Evolutionary conservation across 2,113 vertebrate genomes (phyloP), one percentile per base, ranked within the genome.

Genomic region (Nesogale talazaci): DNA sequence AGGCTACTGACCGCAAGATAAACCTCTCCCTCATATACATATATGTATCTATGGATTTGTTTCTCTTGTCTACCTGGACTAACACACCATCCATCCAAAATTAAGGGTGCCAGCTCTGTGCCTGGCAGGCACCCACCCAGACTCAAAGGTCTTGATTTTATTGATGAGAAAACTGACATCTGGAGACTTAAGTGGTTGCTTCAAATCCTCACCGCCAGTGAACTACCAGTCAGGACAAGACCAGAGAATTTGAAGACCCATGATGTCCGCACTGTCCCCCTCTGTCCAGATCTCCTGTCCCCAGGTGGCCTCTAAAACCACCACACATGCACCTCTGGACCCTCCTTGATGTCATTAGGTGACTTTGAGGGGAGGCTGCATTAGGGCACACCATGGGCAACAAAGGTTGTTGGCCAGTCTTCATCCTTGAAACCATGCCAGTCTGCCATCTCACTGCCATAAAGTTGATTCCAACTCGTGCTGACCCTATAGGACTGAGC

Each of bases 41-140:
- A n/a, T n/a, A n/a, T n/a, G n/a, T n/a, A n/a, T n/a, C n/a, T n/a
- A n/a, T n/a, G n/a, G n/a, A n/a, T n/a, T n/a, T n/a, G n/a, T n/a
- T n/a, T n/a, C n/a, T n/a, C n/a, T n/a, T n/a, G n/a, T n/a, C n/a
- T n/a, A n/a, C n/a, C n/a, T n/a, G n/a, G n/a, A n/a, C n/a, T n/a
- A n/a, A n/a, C n/a, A n/a, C n/a, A n/a, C 79, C 38, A 25, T 65
- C 86, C 76, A 40, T 77, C 38, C 69, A 29, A 19, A 75, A 61
- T 19, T 6, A 38, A 1, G 1, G 2, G 7, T 23, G n/a, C 56
- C n/a, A 56, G 46, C 46, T 40, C 57, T 1, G 1, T 25, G n/a
- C 38, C 70, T 6, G 34, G 69, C 31, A 20, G 69, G 20, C 27
- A 12, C 12, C 23, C 59, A 34, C 56, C 52, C 2, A 10, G 2